These are phyloP conservation scores for Peromyscus californicus DNA, from an alignment of 2,113 vertebrate genomes.

Conservation along the genomic window DNA sequence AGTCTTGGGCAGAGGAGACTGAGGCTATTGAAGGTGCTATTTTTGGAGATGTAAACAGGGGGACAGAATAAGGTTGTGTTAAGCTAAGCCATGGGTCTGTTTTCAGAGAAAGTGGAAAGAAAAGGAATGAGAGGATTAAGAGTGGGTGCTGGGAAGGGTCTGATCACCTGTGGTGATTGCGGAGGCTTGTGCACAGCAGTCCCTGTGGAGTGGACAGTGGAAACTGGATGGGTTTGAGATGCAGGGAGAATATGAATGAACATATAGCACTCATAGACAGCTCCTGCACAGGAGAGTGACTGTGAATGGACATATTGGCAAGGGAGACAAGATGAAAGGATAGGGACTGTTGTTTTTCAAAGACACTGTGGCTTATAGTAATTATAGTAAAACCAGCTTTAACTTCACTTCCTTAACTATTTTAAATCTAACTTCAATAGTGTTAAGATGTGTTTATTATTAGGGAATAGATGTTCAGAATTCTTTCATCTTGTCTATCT, in stretches of 20 bases:
- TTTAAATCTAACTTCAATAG: background rate
- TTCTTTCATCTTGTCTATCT: background rate
- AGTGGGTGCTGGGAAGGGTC: background rate
- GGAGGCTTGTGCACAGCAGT: background rate
- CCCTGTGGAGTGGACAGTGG: fast-evolving
- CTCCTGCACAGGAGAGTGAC: fast-evolving
- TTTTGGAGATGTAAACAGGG: background rate
- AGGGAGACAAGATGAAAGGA: background rate
- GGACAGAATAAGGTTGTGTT: too few species aligned
- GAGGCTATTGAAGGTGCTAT: fast-evolving
- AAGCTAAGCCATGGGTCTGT: too few species aligned
- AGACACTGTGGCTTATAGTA: background rate
- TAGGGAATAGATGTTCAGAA: background rate
- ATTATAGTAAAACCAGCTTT: background rate
- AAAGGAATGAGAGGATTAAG: background rate
- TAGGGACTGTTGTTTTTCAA: background rate
- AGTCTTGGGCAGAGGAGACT: background rate
- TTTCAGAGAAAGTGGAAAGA: background rate
- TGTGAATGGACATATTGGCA: too few species aligned
- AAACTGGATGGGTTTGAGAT: background rate
- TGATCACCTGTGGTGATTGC: background rate
- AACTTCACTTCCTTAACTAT: background rate
- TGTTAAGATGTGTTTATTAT: background rate
- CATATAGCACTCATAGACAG: fast-evolving
- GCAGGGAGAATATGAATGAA: background rate